A percentile compares a stretch with the other conserved stretches of the same genome.
phyloP scores from a whole-genome alignment of 2,888 invertebrate genomes.

The Gymnocheta viridis region DNA sequence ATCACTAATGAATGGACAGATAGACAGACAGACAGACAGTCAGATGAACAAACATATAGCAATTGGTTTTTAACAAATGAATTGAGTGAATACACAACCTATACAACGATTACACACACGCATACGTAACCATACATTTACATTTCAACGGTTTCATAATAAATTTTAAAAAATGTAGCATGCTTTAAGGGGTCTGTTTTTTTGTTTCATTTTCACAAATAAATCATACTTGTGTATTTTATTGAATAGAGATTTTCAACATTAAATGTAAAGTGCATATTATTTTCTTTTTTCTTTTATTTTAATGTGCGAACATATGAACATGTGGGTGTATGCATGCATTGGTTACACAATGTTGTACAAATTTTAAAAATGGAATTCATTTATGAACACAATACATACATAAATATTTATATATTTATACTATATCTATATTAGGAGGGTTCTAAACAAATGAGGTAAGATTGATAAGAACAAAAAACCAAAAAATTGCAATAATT shows the following conservation, averaged over 20 bases:
- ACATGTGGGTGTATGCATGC: neutral
- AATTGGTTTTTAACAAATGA: slow-evolving; percentile 67
- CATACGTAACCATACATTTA: neutral
- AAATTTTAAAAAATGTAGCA: neutral
- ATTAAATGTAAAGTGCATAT: slow-evolving; percentile 12
- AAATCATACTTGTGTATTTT: slow-evolving; percentile 50
- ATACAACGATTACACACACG: neutral
- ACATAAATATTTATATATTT: neutral
- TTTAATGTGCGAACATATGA: neutral
- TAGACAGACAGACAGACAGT: slow-evolving; percentile 10
- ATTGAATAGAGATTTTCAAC: slow-evolving; percentile 45
- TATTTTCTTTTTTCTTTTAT: neutral
- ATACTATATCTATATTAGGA: neutral
- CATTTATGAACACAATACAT: neutral
- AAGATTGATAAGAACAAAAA: no score
- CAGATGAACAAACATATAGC: slow-evolving; percentile 47
- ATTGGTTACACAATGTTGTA: neutral
- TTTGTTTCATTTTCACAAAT: neutral
- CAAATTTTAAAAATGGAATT: slow-evolving; percentile 14
- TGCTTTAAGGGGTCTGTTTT: slow-evolving; percentile 10
- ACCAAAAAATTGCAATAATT: no score
- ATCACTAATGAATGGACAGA: slow-evolving; percentile 69
- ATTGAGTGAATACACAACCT: slow-evolving; percentile 1
- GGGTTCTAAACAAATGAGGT: no score
- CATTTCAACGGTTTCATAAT: neutral